These are phyloP conservation scores for Cynodonichthys magdalenae DNA, from an alignment of 2,797 vertebrate genomes.

Conservation along the genomic window DNA sequence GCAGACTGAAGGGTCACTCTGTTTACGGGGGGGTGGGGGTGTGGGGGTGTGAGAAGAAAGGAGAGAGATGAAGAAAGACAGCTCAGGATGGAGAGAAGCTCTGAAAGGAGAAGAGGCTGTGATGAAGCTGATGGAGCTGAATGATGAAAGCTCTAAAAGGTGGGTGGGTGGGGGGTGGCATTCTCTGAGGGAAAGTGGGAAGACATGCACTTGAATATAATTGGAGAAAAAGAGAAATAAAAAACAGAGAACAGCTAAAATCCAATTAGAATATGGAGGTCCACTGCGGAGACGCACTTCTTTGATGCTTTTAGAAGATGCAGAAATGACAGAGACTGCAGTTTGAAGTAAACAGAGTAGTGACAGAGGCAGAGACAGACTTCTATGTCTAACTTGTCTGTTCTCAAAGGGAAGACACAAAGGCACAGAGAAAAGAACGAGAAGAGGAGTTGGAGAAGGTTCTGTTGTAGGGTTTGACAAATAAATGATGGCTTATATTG, in stretches of 20 bases:
- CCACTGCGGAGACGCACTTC: constrained; percentile 4
- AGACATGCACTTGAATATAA: constrained; percentile 6
- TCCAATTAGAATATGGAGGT: constrained; percentile 36
- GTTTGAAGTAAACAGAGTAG: constrained; percentile 17
- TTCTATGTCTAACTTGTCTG: neutral
- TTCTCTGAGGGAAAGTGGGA: constrained; percentile 22
- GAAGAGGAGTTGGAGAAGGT: neutral
- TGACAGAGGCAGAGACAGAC: constrained; percentile 11
- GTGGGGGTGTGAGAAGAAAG: constrained; percentile 58
- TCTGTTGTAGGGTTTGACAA: neutral
- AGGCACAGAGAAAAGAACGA: constrained; percentile 2
- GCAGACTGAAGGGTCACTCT: constrained; percentile 69
- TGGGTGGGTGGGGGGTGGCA: constrained; percentile 7
- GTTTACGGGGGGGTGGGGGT: constrained; percentile 54
- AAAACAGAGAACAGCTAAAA: constrained; percentile 22
- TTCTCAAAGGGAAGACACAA: neutral
- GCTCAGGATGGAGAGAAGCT: constrained; percentile 52
- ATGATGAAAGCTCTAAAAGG: constrained; percentile 37
- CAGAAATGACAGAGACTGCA: constrained; percentile 21
- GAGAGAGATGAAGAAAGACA: constrained; percentile 64
- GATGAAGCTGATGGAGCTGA: constrained; percentile 45
- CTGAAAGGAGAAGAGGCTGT: constrained; percentile 38
- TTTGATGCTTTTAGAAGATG: constrained; percentile 39
- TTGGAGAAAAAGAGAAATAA: constrained; percentile 5
- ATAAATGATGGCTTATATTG: too few species aligned